Evolutionary conservation across 2,797 vertebrate genomes (phyloP).

Genomic region (Alfaro cultratus): DNA sequence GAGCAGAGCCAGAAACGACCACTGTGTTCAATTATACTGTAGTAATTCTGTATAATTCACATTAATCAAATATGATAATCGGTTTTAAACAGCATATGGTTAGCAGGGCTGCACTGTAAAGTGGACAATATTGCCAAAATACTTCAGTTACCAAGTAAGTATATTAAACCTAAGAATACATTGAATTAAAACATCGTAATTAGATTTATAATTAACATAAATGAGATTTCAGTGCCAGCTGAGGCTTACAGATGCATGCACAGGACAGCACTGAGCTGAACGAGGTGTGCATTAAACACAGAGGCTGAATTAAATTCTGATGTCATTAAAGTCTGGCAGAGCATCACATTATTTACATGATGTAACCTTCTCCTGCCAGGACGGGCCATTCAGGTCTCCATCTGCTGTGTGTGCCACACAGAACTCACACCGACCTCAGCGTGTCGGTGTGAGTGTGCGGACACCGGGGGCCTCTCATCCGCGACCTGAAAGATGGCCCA

Average conservation of each 20-base stretch:
- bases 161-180: constrained; percentile 57
- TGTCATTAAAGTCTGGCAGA: constrained; percentile 72
- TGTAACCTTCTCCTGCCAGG: constrained; percentile 75
- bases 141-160: constrained; percentile 31
- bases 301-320: constrained; percentile 67
- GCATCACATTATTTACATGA: constrained; percentile 77
- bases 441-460: constrained; percentile 32
- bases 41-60: constrained; percentile 75
- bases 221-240: constrained; percentile 67
- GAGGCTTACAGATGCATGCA: constrained; percentile 55
- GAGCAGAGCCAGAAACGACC: constrained; percentile 71
- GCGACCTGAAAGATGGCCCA: constrained; percentile 64
- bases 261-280: constrained; percentile 39
- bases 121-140: constrained; percentile 48
- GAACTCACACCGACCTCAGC: constrained; percentile 16
- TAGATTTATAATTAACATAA: constrained; percentile 65
- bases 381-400: constrained; percentile 73
- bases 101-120: constrained; percentile 59
- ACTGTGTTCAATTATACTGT: constrained; percentile 77
- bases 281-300: constrained; percentile 46
- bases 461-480: constrained; percentile 46
- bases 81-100: constrained; percentile 76
- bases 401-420: constrained; percentile 56
- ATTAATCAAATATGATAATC: constrained; percentile 78
- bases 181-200: constrained; percentile 70